phyloP scores from a whole-genome alignment of 2,888 invertebrate genomes.

The Nemoura dubitans region DNA sequence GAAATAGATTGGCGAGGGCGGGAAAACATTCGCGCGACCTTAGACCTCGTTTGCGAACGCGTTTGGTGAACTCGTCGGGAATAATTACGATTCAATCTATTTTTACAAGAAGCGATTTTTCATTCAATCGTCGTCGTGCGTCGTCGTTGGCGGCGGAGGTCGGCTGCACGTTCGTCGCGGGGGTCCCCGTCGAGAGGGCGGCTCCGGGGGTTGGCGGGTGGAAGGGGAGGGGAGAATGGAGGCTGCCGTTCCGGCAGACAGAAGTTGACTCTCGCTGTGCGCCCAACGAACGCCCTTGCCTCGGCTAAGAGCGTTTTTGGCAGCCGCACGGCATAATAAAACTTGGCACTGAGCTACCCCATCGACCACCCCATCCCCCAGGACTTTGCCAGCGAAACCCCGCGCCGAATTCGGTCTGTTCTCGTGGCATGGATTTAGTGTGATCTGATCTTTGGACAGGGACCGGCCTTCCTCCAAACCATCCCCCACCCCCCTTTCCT shows the following conservation, averaged over 20 bases:
- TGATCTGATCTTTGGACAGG: constrained; percentile 39
- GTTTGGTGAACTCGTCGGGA: background rate
- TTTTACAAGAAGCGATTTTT: background rate
- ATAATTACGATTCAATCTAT: constrained; percentile 12
- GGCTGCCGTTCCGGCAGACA: background rate
- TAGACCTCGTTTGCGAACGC: background rate
- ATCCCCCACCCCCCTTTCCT: background rate
- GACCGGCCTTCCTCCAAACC: constrained; percentile 18
- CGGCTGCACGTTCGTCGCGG: background rate
- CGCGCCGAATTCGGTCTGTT: background rate
- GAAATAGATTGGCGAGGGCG: background rate
- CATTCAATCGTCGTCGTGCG: background rate
- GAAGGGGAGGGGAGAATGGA: background rate
- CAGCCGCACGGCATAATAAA: constrained; percentile 36
- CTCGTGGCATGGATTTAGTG: constrained; percentile 1
- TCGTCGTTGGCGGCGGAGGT: background rate
- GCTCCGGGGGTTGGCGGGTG: background rate
- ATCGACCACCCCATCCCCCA: background rate
- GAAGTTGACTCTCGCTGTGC: constrained; percentile 26
- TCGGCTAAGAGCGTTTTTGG: constrained; percentile 39
- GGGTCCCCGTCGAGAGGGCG: background rate
- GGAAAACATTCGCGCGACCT: background rate
- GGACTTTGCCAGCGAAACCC: background rate
- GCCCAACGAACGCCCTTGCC: background rate
- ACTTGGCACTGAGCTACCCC: constrained; percentile 16